These are phyloP conservation scores for Pomacea canaliculata DNA, from an alignment of 2,888 invertebrate species.

Conservation along the genomic window DNA sequence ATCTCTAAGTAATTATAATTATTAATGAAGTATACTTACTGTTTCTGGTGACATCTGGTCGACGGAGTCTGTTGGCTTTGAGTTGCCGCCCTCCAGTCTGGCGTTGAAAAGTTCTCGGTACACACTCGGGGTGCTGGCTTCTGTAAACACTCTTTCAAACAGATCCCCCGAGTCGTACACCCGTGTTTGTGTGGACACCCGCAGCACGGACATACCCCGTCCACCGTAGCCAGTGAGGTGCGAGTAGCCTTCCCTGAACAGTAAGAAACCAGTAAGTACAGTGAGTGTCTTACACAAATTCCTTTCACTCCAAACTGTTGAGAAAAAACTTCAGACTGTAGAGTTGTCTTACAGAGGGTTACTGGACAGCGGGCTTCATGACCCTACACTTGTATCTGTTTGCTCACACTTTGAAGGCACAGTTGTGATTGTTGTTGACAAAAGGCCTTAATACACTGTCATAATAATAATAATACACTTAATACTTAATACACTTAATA, in stretches of 20 bases:
- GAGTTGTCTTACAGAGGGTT: too few relatives aligned
- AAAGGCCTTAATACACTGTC: too few relatives aligned
- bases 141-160: neutral
- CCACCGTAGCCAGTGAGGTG: conserved; percentile 11
- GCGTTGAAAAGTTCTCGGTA: conserved; percentile 16
- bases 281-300: too few relatives aligned
- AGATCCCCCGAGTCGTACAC: conserved; percentile 19
- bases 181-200: neutral
- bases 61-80: neutral
- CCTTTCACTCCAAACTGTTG: too few relatives aligned
- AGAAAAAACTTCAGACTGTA: too few relatives aligned
- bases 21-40: neutral
- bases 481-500: too few relatives aligned
- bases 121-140: neutral
- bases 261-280: neutral
- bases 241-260: conserved; percentile 8
- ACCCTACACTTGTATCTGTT: too few relatives aligned
- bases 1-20: too few relatives aligned
- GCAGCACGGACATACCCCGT: conserved; percentile 14
- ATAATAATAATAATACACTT: too few relatives aligned
- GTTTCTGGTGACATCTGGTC: neutral
- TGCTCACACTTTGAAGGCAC: too few relatives aligned
- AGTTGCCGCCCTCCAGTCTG: neutral
- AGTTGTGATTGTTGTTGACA: too few relatives aligned
- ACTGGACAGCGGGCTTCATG: too few relatives aligned